A percentile compares a stretch with the other conserved stretches of the same genome.
Evolutionary conservation across 2,888 invertebrate genomes (phyloP).

Genomic region (Eupithecia subfuscata): DNA sequence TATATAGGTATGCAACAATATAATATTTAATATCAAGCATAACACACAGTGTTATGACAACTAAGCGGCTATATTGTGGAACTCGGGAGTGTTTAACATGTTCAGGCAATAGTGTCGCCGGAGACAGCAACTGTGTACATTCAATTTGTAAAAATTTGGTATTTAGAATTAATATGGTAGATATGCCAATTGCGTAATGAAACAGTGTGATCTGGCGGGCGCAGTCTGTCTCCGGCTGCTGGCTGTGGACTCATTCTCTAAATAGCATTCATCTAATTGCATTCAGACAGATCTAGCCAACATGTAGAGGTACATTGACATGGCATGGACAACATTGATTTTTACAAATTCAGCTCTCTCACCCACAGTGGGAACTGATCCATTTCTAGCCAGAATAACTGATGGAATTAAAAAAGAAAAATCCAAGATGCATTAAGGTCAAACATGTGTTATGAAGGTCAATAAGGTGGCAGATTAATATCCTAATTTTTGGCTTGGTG

Average conservation of each 20-base stretch:
- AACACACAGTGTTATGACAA: slow-evolving; percentile 33
- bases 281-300: slow-evolving; percentile 80
- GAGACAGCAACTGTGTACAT: slow-evolving; percentile 60
- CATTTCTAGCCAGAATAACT: slow-evolving; percentile 87
- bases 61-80: slow-evolving; percentile 37
- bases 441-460: slow-evolving; percentile 42
- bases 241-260: slow-evolving; percentile 75
- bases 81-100: slow-evolving; percentile 42
- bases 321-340: slow-evolving; percentile 78
- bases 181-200: slow-evolving; percentile 30
- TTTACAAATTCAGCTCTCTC: slow-evolving; percentile 82
- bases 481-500: slow-evolving; percentile 27
- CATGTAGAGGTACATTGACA: slow-evolving; percentile 72
- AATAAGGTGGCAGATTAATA: slow-evolving; percentile 29
- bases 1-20: slow-evolving; percentile 31
- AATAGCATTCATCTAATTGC: slow-evolving; percentile 81
- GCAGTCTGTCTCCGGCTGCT: slow-evolving; percentile 72
- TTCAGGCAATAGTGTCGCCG: slow-evolving; percentile 66
- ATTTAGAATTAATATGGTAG: background rate
- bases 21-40: slow-evolving; percentile 30
- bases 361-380: slow-evolving; percentile 86
- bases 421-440: slow-evolving; percentile 74
- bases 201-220: slow-evolving; percentile 39
- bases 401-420: slow-evolving; percentile 78
- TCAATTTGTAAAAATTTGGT: slow-evolving; percentile 3